Evolutionary conservation across 2,113 vertebrate genomes (phyloP).

Genomic region (Terrapene triunguis): DNA sequence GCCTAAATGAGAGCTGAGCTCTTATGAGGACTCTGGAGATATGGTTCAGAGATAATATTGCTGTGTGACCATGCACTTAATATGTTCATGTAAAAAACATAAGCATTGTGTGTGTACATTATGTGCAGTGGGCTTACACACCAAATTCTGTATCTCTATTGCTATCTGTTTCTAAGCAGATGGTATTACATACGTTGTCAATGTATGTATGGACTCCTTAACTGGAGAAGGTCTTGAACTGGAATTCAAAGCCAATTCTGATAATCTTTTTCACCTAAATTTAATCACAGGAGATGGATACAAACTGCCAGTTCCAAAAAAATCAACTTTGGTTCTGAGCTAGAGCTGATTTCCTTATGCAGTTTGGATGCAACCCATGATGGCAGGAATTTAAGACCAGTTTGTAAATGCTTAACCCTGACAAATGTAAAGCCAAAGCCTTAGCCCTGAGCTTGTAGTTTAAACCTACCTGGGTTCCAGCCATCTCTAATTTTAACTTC

Average conservation of each 20-base stretch:
- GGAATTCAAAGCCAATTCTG: slow-evolving; percentile 5
- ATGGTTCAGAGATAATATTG: background rate
- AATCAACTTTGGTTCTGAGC: slow-evolving; percentile 6
- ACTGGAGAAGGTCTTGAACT: background rate
- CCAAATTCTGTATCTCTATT: background rate
- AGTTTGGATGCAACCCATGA: slow-evolving; percentile 21
- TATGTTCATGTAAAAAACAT: background rate
- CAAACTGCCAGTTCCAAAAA: background rate
- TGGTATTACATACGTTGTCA: background rate
- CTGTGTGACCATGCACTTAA: background rate
- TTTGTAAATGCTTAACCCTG: background rate
- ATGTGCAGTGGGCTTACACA: background rate
- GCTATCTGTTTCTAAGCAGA: background rate
- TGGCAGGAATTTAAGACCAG: background rate
- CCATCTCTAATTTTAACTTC: background rate
- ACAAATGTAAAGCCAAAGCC: background rate
- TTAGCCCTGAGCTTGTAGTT: background rate
- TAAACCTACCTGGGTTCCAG: background rate
- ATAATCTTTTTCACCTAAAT: background rate
- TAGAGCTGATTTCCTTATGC: background rate
- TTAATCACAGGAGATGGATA: background rate
- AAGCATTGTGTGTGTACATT: fast-evolving
- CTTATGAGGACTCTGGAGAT: background rate
- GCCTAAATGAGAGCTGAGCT: fast-evolving
- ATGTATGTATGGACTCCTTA: background rate